These are phyloP conservation scores for Dasypolia templi DNA, from an alignment of 2,888 invertebrate species.

Conservation along the genomic window DNA sequence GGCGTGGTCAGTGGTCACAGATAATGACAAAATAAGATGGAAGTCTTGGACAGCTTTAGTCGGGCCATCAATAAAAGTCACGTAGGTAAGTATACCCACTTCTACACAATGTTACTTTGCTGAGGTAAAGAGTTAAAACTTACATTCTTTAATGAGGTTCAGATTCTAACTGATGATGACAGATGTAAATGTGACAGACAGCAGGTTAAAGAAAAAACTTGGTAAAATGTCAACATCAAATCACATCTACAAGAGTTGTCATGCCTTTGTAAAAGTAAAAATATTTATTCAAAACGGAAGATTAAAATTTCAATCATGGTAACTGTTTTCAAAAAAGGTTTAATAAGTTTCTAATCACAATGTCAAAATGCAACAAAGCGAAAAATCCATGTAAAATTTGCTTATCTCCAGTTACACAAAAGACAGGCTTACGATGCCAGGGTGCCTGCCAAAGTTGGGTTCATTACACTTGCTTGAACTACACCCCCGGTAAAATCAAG, in stretches of 20 bases:
- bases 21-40: no score
- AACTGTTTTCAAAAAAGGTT: conserved; percentile 44
- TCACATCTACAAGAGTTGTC: conserved; percentile 27
- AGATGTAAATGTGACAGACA: conserved; percentile 24
- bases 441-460: conserved; percentile 83
- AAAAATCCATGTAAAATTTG: conserved; percentile 86
- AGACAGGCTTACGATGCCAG: conserved; percentile 81
- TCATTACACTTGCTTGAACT: conserved; percentile 82
- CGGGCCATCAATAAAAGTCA: background rate
- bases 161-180: conserved; percentile 4
- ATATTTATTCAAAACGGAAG: conserved; percentile 35
- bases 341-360: conserved; percentile 62
- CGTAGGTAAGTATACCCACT: background rate
- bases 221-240: conserved; percentile 39
- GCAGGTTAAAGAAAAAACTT: conserved; percentile 34
- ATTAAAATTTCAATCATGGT: conserved; percentile 40
- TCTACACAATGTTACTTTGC: background rate
- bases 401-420: conserved; percentile 75
- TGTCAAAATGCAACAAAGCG: conserved; percentile 77
- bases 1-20: no score
- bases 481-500: conserved; percentile 82
- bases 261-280: conserved; percentile 25
- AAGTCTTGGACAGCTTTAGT: background rate
- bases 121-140: background rate
- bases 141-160: conserved; percentile 22